Base-by-base conservation (phyloP, 2,888 invertebrate genomes). In the Tromatobia lineatoria region DNA sequence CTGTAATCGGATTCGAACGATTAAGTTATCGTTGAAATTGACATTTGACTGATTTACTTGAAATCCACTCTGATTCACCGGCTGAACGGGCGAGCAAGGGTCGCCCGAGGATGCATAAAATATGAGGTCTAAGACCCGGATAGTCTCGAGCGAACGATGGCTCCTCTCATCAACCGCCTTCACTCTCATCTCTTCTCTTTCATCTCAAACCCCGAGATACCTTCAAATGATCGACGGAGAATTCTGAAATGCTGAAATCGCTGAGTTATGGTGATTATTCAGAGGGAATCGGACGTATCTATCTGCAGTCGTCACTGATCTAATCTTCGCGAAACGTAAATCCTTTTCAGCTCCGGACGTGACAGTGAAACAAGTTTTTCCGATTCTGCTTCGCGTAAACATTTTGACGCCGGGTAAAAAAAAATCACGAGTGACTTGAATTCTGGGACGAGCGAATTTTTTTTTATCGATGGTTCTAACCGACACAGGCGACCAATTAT, bases 11-110 rank as follows among this genome's bases (percentile, higher is more conserved):
- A 71, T 71, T 76, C 38, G 64, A 57, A 76, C 80, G 75, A 83
- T 83, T 76, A 80, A 83, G 75, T 76, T 80, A 80, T 83, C 80
- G 64, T 71, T 34, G 54, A 80, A 80, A 83, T 76, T 83, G 80
- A 80, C 75, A 76, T 76, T 80, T 80, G 80, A 83, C 75, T 67
- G 80, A 70, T 76, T 83, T 59, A 64, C 75, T 50, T 59, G 80
- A 66, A 71, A 50, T 34, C 75, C 59, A 47, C 74, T n/a, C 18
- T 13, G 67, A 47, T 70, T 38, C 25, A 47, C 50, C 59, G 54
- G 45, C 42, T 64, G 76, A n/a, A 10, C 20, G 47, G 61, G 52
- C 69, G n/a, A 69, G 42, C 76, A 45, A 70, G 52, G 76, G 54
- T 81, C 52, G 61, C 34, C 47, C 50, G 57, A 20, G 80, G 80